Percentiles rank a stretch among this genome's conserved stretches.
Conservation (phyloP, 2,797 vertebrate genomes). For the Columba guinea region DNA sequence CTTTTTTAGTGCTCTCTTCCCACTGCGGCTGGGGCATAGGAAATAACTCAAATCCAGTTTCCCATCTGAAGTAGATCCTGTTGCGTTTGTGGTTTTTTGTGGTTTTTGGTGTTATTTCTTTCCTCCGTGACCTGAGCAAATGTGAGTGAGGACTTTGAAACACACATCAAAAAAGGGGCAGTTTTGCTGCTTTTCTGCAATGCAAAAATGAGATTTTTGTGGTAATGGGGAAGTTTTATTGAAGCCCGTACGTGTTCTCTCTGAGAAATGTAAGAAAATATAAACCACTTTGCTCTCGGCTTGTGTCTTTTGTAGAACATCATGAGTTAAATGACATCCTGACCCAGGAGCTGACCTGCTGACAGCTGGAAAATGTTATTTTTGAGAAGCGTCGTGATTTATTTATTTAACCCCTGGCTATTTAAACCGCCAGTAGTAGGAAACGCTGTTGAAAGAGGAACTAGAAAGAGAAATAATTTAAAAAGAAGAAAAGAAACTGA, state of each 20-base stretch:
- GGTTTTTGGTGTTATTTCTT: no score
- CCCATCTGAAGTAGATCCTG: neutral
- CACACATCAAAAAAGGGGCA: neutral
- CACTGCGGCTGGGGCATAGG: neutral
- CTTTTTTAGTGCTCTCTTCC: neutral
- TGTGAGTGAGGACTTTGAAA: neutral
- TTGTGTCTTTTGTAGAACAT: neutral
- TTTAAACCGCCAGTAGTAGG: neutral
- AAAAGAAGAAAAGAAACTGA: neutral
- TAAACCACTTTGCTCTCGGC: neutral
- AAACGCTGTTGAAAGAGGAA: neutral
- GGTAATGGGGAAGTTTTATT: neutral
- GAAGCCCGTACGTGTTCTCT: neutral
- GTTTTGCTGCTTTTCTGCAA: neutral
- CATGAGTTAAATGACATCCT: accelerated
- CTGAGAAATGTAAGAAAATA: neutral
- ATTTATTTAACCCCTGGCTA: neutral
- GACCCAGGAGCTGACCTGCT: neutral
- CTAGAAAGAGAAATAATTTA: neutral
- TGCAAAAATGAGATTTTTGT: neutral
- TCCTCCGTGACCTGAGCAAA: neutral
- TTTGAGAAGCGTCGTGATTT: neutral
- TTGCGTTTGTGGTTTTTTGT: no score
- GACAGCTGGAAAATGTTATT: neutral
- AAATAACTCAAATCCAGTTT: neutral